A percentile compares a stretch with the other conserved stretches of the same genome.
These are phyloP conservation scores for Puffinus mauretanicus DNA, from an alignment of 2,113 vertebrate genomes.

Conservation along the genomic window DNA sequence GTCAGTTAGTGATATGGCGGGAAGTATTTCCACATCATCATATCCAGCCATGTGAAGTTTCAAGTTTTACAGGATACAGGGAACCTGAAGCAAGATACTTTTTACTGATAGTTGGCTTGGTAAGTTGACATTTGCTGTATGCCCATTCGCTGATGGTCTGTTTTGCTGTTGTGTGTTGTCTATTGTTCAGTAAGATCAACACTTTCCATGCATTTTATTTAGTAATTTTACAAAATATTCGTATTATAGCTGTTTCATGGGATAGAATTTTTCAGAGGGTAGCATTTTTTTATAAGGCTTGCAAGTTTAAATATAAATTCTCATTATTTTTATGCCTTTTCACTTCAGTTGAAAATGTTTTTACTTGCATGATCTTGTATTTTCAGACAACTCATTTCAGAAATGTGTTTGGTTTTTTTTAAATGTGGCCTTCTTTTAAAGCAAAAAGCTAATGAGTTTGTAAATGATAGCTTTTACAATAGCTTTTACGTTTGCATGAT, in stretches of 20 bases:
- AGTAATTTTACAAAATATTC: neutral
- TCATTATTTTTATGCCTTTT: neutral
- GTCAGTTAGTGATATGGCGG: slow-evolving; percentile 92
- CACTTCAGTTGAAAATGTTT: neutral
- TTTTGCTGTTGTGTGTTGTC: neutral
- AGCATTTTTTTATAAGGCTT: neutral
- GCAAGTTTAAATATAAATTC: neutral
- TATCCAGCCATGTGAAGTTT: slow-evolving; percentile 32
- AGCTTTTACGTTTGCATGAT: neutral
- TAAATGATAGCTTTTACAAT: neutral
- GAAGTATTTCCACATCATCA: slow-evolving; percentile 87
- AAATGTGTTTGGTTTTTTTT: neutral
- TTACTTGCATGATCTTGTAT: neutral
- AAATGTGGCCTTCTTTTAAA: neutral
- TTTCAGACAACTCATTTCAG: neutral
- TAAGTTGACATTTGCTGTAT: slow-evolving; percentile 58
- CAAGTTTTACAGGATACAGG: slow-evolving; percentile 65
- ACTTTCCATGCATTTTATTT: neutral
- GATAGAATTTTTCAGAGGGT: neutral
- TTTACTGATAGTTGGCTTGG: slow-evolving; percentile 92
- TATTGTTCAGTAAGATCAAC: neutral
- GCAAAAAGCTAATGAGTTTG: neutral
- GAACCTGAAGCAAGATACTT: slow-evolving; percentile 86
- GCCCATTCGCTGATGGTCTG: neutral
- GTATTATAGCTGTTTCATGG: neutral